Base-by-base conservation (phyloP, 2,113 vertebrate genomes). In the Callocephalon fimbriatum region DNA sequence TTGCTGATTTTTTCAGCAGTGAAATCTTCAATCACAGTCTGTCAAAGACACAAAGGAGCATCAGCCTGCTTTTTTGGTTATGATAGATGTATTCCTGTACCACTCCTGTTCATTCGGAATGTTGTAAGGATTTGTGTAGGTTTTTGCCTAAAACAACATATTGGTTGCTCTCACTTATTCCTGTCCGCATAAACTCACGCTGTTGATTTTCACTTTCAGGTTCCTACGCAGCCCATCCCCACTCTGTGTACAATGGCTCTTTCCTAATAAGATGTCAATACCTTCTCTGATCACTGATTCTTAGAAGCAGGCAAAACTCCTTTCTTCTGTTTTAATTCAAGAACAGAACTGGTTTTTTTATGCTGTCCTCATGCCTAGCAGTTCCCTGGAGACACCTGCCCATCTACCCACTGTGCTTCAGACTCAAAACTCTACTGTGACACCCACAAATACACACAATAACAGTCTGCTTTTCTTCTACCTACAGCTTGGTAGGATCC, bases 11-110 rank as follows among this genome's bases (percentile, higher is more conserved):
- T 88, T 95, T 80, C 17, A 4, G 38, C 75, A 62, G 32, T 53
- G 47, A 92, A 90, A 92, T 91, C 79, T 92, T 96, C 94, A 95
- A 82, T 95, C 83, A 95, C 50, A 95, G n/a, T 48, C 66, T 93
- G 86, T 95, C 78, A 91, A 92, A 90, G 72, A 76, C 12, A 95
- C 79, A 97, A 90, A 76, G 50, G 71, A 95, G 38, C 59, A 86
- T 77, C 67, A 88, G 27, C 23, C 63, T 88, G 50, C 50, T 93
- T 92, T 88, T 85, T 93, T 7, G 10, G n/a, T 80, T 95, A 56
- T 90, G 86, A 95, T 79, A 92, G 62, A 79, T 79, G 31, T 48
- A 90, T 88, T 83, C 78, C 15, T 0, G 50, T 48, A 76, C 42
- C 38, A 27, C 22, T 65, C 31, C 27, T 70, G 20, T 90, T 93